Percentiles rank a stretch among this genome's conserved stretches.
Evolutionary conservation across 2,113 vertebrate species (phyloP).

Genomic region (Oryzias javanicus): DNA sequence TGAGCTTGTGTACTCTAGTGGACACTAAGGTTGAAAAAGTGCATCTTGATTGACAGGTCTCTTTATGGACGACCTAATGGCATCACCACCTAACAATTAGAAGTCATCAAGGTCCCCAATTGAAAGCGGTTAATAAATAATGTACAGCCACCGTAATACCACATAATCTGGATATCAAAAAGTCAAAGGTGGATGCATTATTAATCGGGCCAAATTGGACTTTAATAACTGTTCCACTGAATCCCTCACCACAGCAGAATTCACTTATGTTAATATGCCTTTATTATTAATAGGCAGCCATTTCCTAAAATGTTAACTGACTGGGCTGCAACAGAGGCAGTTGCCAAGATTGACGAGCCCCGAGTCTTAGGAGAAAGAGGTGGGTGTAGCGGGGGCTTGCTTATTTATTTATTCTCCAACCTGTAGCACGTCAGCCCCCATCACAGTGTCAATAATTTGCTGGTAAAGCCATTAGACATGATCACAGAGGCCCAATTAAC

Average conservation of each 20-base stretch:
- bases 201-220: constrained; percentile 85
- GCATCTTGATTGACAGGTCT: constrained; percentile 80
- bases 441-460: constrained; percentile 81
- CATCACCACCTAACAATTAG: constrained; percentile 79
- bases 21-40: constrained; percentile 55
- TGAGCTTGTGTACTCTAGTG: constrained; percentile 43
- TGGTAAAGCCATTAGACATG: constrained; percentile 77
- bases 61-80: constrained; percentile 80
- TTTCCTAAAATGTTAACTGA: constrained; percentile 83
- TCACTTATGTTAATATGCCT: constrained; percentile 83
- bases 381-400: constrained; percentile 48
- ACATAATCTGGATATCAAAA: constrained; percentile 86
- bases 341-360: constrained; percentile 79
- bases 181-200: constrained; percentile 85
- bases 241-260: constrained; percentile 80
- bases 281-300: constrained; percentile 82
- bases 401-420: constrained; percentile 82
- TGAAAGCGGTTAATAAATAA: constrained; percentile 85
- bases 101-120: constrained; percentile 81
- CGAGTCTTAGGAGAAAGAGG: constrained; percentile 46
- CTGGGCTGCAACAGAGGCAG: constrained; percentile 75
- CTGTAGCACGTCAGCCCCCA: constrained; percentile 75
- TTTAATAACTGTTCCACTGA: constrained; percentile 83
- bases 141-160: constrained; percentile 80
- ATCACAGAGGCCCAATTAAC: constrained; percentile 77